phyloP scores from a whole-genome alignment of 2,888 invertebrate species.

The Scaptomyza flava region DNA sequence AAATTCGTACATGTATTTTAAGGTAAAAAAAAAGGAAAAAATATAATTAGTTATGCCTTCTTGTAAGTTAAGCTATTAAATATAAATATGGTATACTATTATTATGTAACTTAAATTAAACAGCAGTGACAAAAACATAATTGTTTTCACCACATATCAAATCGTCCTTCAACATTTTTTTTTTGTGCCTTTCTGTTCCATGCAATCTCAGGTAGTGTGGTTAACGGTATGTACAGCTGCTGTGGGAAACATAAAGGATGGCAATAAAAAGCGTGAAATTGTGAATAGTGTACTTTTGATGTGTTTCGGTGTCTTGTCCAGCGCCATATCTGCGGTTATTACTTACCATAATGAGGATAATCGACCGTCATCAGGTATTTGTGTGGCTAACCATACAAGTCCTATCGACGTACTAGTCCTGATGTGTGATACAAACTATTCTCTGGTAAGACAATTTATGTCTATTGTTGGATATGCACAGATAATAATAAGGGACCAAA shows the following conservation, averaged over 20 bases:
- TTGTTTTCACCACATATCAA: conserved; percentile 16
- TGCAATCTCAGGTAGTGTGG: conserved; percentile 91
- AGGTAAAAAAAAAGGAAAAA: background rate
- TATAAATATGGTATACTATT: background rate
- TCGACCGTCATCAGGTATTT: conserved; percentile 92
- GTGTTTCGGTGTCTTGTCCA: conserved; percentile 96
- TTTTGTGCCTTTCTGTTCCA: conserved; percentile 39
- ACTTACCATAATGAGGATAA: conserved; percentile 95
- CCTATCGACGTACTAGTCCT: conserved; percentile 98
- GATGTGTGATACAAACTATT: conserved; percentile 98
- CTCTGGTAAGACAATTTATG: conserved; percentile 90
- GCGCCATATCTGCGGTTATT: conserved; percentile 95
- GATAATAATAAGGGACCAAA: background rate
- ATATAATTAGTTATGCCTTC: background rate
- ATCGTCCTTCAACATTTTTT: conserved; percentile 28
- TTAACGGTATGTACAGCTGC: conserved; percentile 93
- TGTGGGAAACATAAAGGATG: conserved; percentile 92
- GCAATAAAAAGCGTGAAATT: conserved; percentile 90
- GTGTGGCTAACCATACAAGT: conserved; percentile 99
- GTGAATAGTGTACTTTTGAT: conserved; percentile 93
- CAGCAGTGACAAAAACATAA: conserved; percentile 6
- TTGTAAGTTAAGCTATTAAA: conserved; percentile 5
- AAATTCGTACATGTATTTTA: no score
- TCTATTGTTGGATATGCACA: conserved; percentile 25
- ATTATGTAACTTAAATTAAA: conserved; percentile 1